phyloP scores from a whole-genome alignment of 1,140 invertebrate species.

The Hesperophylax magnus region DNA sequence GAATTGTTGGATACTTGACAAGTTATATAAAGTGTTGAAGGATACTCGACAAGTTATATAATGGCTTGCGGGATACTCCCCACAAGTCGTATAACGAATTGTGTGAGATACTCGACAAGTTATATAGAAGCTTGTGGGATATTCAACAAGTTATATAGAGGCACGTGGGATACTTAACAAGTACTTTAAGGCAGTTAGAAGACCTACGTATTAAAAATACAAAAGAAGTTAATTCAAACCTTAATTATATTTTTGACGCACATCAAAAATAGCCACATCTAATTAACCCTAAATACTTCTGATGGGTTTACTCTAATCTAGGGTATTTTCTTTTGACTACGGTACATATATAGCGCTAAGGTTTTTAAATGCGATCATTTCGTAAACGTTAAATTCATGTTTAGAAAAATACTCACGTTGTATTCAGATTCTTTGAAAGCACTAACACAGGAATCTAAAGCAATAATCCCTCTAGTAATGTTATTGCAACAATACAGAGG shows the following conservation, averaged over 20 bases:
- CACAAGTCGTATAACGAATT: too few relatives aligned
- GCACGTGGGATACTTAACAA: background rate
- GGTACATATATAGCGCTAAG: conserved; percentile 25
- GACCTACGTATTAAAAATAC: conserved; percentile 7
- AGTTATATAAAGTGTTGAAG: too few relatives aligned
- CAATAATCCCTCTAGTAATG: too few relatives aligned
- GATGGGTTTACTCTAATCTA: background rate
- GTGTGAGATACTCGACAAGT: too few relatives aligned
- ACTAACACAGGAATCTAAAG: background rate
- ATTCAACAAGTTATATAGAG: too few relatives aligned
- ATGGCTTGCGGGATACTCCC: background rate
- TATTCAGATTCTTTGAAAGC: background rate
- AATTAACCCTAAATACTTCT: background rate
- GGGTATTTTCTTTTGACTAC: background rate
- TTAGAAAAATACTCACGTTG: background rate
- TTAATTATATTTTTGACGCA: background rate
- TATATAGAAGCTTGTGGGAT: too few relatives aligned
- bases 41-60: background rate
- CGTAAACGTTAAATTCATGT: background rate
- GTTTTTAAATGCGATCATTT: conserved; percentile 5
- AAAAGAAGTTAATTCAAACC: conserved; percentile 5
- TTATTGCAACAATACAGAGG: too few relatives aligned
- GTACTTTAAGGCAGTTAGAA: conserved; percentile 10
- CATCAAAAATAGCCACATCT: background rate
- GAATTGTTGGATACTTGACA: background rate